Base-by-base conservation (phyloP, 2,888 invertebrate genomes). In the Calephelis perditalis region DNA sequence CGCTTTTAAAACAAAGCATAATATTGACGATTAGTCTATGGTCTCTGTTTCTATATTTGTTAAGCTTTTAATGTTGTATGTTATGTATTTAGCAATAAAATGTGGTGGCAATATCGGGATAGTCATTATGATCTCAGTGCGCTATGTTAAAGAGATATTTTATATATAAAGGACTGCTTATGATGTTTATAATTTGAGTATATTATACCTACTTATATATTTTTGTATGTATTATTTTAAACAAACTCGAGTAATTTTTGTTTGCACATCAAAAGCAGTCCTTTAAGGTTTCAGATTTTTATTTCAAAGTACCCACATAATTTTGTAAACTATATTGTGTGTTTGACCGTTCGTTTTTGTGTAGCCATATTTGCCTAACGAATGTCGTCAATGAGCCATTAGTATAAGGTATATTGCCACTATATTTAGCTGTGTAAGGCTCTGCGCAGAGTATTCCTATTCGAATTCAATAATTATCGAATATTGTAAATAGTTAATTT, bases 371-470 rank as follows among this genome's bases (percentile, higher is more conserved):
- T 47, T 47, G 54, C 40, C 47, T 55, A 43, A 56, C 62, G 57
- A 59, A 58, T 56, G 58, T 45, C 47, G 58, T 45, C 47, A 54
- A 11, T 10, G n/a, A 54, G 59, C 59, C 59, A 60, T 62, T 65
- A 65, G 59, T 45, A 52, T 60, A 62, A 59, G 61, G 60, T 62
- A 75, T 70, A 68, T 82, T 84, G 86, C 83, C 86, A 86, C 83
- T 79, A 65, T 69, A 74, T 71, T 68, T 68, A 69, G 67, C 68
- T 67, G 62, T 40, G 70, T 69, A 68, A 66, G 67, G 69, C 85
- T 82, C 87, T 82, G 81, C 82, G 81, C 82, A 79, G 87, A 73
- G 85, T 78, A 74, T 78, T 82, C 81, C 84, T 84, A 81, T 76
- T 83, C 79, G 79, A 79, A 79, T 77, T 82, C 76, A 62, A 59